Evolutionary conservation across 1,140 invertebrate genomes (phyloP), one percentile per base, ranked within the genome.

Genomic region (Cylas formicarius): DNA sequence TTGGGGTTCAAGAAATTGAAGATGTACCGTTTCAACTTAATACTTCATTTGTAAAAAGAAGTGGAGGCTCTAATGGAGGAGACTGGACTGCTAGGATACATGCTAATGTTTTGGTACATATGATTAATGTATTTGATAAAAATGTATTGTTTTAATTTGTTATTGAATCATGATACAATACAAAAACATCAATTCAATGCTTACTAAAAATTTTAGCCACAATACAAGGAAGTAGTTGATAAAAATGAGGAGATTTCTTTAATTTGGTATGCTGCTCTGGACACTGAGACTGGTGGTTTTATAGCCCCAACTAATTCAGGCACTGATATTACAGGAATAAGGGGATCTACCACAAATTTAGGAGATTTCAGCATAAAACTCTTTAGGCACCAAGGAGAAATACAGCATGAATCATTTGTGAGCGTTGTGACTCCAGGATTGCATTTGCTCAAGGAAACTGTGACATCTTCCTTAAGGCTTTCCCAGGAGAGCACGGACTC

Each of bases 81-180:
- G 91, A 97, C 60, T 98, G 93, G 92, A 90, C 90, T 2, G 84
- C 85, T 1, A 74, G 86, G 51, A 83, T 97, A 31, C 74, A 74
- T 44, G 80, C 89, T 1, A 73, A 77, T 27, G 64, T 77, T 52
- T 70, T 73, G 64, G 78, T 82, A 63, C 56, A 34, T n/a, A 31
- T 33, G 16, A n/a, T 38, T 20, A 19, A 43, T 14, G 16, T 46
- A n/a, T n/a, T n/a, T n/a, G n/a, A n/a, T n/a, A n/a, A 22, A 45
- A 44, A 19, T 19, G 24, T 35, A 19, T 48, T 13, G 39, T 44
- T 10, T 16, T 39, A 24, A 35, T 46, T 27, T 38, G 13, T 19
- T 26, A 48, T 21, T 4, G 32, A 9, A 17, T 46, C 0, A 37
- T 43, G 2, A 24, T 48, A n/a, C 48, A 21, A 27, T 48, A 32